Base-by-base conservation (phyloP, 2,888 invertebrate species). In the Acronicta leporina region DNA sequence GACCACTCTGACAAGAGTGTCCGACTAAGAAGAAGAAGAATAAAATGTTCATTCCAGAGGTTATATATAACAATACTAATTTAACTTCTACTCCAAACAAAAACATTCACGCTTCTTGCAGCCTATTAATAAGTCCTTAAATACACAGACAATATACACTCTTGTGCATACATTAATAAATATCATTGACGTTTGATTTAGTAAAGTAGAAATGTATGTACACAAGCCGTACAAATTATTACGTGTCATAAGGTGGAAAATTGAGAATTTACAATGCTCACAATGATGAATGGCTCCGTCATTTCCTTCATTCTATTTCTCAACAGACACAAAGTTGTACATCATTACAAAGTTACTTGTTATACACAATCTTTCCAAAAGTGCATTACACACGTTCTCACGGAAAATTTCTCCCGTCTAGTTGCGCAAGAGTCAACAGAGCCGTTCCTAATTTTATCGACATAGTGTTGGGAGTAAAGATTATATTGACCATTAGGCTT, bases 361-460 rank as follows among this genome's bases (percentile, higher is more conserved):
- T 50, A 56, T 49, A 56, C 47, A 46, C 65, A 57, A 66, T 67
- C 72, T 73, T 54, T 65, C 65, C 63, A 57, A 70, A 75, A 78
- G 75, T 82, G 73, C 77, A 73, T 75, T 65, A 76, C 68, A 71
- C 70, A 58, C 63, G 68, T 71, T 75, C 77, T 67, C 65, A 65
- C 74, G 70, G 61, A 73, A 74, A 69, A 83, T 75, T 76, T 82
- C 79, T 85, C 76, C 63, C 75, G 72, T 66, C 58, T 52, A 53
- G 74, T 90, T 90, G 86, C 82, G 83, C 81, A 90, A 90, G 73
- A 82, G 73, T 68, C 52, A 27, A 64, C 67, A 60, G 65, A 52
- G 69, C 68, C 81, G 78, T 79, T 80, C 82, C 84, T 85, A 85
- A 85, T 87, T 88, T 87, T 89, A 90, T 90, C 88, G 88, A 85